phyloP scores from a whole-genome alignment of 2,888 invertebrate genomes.

The Orthonychiurus folsomi region DNA sequence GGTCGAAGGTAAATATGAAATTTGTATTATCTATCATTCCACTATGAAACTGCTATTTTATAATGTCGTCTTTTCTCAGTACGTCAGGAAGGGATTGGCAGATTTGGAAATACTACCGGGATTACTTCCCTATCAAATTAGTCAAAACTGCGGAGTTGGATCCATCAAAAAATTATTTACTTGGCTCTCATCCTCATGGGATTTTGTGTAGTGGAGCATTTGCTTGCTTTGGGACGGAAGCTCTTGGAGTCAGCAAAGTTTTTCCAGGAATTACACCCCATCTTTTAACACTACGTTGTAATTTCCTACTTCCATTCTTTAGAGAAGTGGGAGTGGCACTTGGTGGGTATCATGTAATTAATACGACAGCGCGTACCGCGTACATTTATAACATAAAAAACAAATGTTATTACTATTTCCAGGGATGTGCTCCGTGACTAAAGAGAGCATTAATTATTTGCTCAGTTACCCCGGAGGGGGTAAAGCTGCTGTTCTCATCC shows the following conservation, averaged over 20 bases:
- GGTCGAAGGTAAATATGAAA: too few relatives aligned
- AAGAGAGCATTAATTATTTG: too few relatives aligned
- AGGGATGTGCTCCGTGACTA: conserved; percentile 6
- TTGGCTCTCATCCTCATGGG: conserved; percentile 89
- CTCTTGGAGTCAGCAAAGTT: conserved; percentile 42
- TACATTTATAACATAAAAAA: too few relatives aligned
- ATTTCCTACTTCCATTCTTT: conserved; percentile 63
- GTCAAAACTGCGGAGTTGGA: conserved; percentile 77
- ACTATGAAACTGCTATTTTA: too few relatives aligned
- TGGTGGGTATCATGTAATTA: too few relatives aligned
- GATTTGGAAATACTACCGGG: conserved; percentile 53
- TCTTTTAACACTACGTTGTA: conserved; percentile 54
- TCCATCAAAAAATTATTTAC: conserved; percentile 72
- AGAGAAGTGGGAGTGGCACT: conserved; percentile 56
- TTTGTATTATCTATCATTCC: too few relatives aligned
- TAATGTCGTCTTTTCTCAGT: too few relatives aligned
- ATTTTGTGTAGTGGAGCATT: conserved; percentile 60
- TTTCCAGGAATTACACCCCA: conserved; percentile 58
- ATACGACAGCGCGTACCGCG: too few relatives aligned
- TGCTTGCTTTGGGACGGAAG: conserved; percentile 21
- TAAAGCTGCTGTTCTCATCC: too few relatives aligned
- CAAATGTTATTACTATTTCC: too few relatives aligned
- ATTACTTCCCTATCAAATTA: conserved; percentile 46
- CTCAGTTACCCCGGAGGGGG: too few relatives aligned
- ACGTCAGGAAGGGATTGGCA: too few relatives aligned